Percentiles rank a stretch among this genome's conserved stretches.
Evolutionary conservation across 2,113 vertebrate genomes (phyloP).

Genomic region (Percopsis transmontana): DNA sequence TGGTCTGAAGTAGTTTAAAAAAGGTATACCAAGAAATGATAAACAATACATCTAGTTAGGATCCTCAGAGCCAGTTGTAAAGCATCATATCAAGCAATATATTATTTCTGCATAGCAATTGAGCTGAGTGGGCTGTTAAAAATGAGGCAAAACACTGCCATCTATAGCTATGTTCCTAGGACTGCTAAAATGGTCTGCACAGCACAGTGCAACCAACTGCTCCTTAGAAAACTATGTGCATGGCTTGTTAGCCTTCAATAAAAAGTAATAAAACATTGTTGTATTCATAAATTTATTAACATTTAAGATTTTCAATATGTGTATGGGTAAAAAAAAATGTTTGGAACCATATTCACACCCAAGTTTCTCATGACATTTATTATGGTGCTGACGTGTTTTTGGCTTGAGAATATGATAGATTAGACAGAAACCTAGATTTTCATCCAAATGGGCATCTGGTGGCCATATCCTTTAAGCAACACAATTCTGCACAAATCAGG

Average conservation of each 20-base stretch:
- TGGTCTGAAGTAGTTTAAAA: background rate
- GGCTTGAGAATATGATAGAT: conserved; percentile 75
- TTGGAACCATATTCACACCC: conserved; percentile 55
- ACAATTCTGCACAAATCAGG: conserved; percentile 82
- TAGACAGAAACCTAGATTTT: conserved; percentile 80
- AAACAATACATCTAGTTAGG: conserved; percentile 10
- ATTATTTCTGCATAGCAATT: conserved; percentile 43
- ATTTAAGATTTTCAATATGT: conserved; percentile 48
- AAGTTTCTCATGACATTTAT: conserved; percentile 65
- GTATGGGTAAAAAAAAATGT: conserved; percentile 49
- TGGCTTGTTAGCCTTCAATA: conserved; percentile 61
- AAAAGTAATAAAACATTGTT: conserved; percentile 69
- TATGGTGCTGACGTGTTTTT: conserved; percentile 73
- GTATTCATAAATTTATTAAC: conserved; percentile 62
- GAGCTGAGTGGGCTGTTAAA: conserved; percentile 57
- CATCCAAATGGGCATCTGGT: conserved; percentile 86
- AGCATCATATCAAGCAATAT: conserved; percentile 26
- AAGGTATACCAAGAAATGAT: conserved; percentile 1
- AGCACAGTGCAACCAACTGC: conserved; percentile 55
- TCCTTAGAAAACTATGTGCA: conserved; percentile 39
- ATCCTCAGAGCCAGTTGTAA: conserved; percentile 10
- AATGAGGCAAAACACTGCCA: conserved; percentile 89
- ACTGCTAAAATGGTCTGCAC: conserved; percentile 71
- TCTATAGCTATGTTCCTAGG: conserved; percentile 84
- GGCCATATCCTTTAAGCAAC: conserved; percentile 85